A percentile compares a stretch with the other conserved stretches of the same genome.
phyloP scores from a whole-genome alignment of 1,140 invertebrate genomes.

The Lutraria rhynchaena region DNA sequence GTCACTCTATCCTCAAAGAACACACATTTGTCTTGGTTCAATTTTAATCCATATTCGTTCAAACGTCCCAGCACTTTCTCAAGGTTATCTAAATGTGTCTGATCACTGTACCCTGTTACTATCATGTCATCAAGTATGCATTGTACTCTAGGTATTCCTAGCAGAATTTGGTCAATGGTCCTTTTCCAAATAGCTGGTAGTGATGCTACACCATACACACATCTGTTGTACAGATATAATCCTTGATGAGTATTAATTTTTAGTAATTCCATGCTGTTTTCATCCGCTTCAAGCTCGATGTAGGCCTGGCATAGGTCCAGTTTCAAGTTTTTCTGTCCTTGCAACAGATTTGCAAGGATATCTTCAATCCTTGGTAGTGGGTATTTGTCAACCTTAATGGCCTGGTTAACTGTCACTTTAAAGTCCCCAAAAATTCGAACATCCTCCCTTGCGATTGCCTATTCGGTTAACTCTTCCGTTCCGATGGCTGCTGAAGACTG shows the following conservation, averaged over 20 bases:
- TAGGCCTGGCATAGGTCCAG: constrained; percentile 64
- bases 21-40: constrained; percentile 18
- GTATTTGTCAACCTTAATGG: constrained; percentile 32
- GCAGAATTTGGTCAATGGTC: constrained; percentile 79
- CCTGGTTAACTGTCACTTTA: constrained; percentile 63
- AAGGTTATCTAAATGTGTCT: background rate
- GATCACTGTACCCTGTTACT: constrained; percentile 46
- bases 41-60: constrained; percentile 2
- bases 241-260: constrained; percentile 73
- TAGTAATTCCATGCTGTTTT: constrained; percentile 61
- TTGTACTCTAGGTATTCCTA: constrained; percentile 59
- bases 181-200: constrained; percentile 83
- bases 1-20: constrained; percentile 12
- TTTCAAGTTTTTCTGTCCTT: constrained; percentile 63
- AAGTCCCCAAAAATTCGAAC: no score
- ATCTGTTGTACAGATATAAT: constrained; percentile 39
- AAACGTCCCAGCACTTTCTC: constrained; percentile 12
- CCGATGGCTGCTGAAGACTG: no score
- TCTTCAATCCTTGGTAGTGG: constrained; percentile 76
- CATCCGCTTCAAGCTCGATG: constrained; percentile 66
- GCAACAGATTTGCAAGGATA: constrained; percentile 52
- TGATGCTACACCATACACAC: constrained; percentile 67
- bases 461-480: no score
- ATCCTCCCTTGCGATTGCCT: no score
- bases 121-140: constrained; percentile 65